These are phyloP conservation scores for Danio kyathit DNA, from an alignment of 2,797 vertebrate genomes.

Conservation along the genomic window DNA sequence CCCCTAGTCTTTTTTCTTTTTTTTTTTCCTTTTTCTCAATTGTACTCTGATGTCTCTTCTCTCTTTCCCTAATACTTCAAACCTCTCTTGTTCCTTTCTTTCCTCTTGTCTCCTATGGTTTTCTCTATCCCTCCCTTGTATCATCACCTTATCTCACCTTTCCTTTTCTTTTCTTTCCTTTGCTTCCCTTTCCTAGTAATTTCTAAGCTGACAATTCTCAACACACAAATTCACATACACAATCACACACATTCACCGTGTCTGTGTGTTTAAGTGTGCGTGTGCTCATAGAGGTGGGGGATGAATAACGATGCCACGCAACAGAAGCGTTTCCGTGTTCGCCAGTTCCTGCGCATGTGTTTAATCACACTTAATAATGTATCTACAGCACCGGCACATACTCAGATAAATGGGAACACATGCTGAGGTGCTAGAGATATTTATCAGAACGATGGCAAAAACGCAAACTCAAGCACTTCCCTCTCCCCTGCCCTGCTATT, in stretches of 20 bases:
- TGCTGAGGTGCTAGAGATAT: conserved; percentile 63
- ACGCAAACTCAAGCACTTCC: conserved; percentile 62
- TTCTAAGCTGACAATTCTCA: not conserved
- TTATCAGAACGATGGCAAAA: conserved; percentile 61
- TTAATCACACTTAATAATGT: conserved; percentile 71
- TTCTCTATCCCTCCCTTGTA: not conserved
- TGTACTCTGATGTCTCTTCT: too few relatives aligned
- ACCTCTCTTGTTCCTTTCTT: not conserved
- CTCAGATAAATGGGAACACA: conserved; percentile 68
- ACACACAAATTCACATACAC: conserved; percentile 2
- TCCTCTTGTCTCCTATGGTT: not conserved
- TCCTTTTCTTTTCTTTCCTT: not conserved
- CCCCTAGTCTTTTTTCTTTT: too few relatives aligned
- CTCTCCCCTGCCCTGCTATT: conserved; percentile 54
- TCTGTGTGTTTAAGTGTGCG: conserved; percentile 21
- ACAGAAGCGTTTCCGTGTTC: conserved; percentile 64
- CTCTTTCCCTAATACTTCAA: too few relatives aligned
- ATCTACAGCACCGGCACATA: conserved; percentile 58
- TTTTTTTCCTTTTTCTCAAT: too few relatives aligned
- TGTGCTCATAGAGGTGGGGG: conserved; percentile 27
- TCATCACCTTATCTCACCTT: not conserved
- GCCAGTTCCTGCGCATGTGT: conserved; percentile 60
- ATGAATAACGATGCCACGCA: conserved; percentile 62
- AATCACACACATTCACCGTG: conserved; percentile 10
- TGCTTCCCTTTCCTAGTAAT: not conserved